These are phyloP conservation scores for Scelioninae gen. 1 DNA, from an alignment of 2,888 invertebrate species.

Conservation along the genomic window DNA sequence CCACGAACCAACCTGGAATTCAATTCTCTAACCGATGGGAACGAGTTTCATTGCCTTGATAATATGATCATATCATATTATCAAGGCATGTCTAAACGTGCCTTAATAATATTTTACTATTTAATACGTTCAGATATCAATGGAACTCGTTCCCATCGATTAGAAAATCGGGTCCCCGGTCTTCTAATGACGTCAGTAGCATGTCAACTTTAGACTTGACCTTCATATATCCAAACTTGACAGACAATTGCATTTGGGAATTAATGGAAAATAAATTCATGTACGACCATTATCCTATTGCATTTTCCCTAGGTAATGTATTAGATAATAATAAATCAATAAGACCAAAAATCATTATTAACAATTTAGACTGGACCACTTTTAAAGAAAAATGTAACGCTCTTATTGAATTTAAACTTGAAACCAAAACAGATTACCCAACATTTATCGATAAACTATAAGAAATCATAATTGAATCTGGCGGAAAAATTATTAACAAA, in stretches of 20 bases:
- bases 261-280: constrained; percentile 19
- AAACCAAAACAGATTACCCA: background rate
- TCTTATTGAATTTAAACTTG: background rate
- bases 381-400: background rate
- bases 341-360: constrained; percentile 2
- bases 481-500: background rate
- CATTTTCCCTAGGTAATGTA: background rate
- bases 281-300: constrained; percentile 24
- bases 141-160: too few species aligned
- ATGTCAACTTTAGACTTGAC: constrained; percentile 13
- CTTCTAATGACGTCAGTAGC: background rate
- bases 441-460: background rate
- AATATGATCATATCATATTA: too few species aligned
- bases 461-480: constrained; percentile 1
- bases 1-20: too few species aligned
- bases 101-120: too few species aligned
- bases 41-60: too few species aligned
- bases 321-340: background rate
- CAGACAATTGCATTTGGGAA: constrained; percentile 1
- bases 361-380: background rate
- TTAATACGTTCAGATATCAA: too few species aligned
- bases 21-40: too few species aligned
- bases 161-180: too few species aligned
- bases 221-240: constrained; percentile 9
- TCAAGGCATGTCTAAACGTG: too few species aligned